Percentiles rank a stretch among this genome's conserved stretches.
These are phyloP conservation scores for Xenopus petersii DNA, from an alignment of 2,797 vertebrate species.

Conservation along the genomic window DNA sequence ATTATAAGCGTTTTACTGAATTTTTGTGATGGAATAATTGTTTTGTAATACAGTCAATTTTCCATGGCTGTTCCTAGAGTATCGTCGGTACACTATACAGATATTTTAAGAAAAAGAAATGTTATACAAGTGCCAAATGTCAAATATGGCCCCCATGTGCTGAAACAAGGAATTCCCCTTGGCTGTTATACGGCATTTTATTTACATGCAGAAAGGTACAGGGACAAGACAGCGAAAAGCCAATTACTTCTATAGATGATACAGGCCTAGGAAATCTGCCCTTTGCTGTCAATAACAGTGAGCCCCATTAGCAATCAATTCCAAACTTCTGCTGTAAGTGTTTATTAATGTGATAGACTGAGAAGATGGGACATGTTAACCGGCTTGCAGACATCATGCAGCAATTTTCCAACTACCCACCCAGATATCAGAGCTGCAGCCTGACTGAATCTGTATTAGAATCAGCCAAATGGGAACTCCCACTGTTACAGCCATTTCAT, in stretches of 20 bases:
- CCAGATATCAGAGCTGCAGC: slow-evolving; percentile 45
- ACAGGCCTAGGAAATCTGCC: slow-evolving; percentile 12
- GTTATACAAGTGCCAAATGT: no score
- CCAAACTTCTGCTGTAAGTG: slow-evolving; percentile 44
- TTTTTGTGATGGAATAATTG: no score
- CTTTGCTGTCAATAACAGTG: slow-evolving; percentile 39
- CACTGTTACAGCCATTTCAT: slow-evolving; percentile 25
- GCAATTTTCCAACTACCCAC: slow-evolving; percentile 23
- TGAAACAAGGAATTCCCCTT: no score
- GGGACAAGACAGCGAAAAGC: slow-evolving; percentile 52
- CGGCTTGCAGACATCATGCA: slow-evolving; percentile 40
- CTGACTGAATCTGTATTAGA: slow-evolving; percentile 13
- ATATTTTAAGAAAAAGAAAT: no score
- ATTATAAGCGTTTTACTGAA: no score
- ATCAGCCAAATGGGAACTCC: slow-evolving; percentile 33
- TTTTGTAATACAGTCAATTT: no score
- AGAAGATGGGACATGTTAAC: slow-evolving; percentile 24
- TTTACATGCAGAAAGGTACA: slow-evolving; percentile 57
- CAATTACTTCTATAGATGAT: slow-evolving; percentile 35
- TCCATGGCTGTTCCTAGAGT: no score
- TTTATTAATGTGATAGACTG: background rate
- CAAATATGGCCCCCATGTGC: no score
- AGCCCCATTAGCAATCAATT: background rate
- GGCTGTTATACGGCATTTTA: slow-evolving; percentile 18
- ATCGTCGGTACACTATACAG: no score